Evolutionary conservation across 2,113 vertebrate species (phyloP).

Genomic region (Benitochromis conjunctus): DNA sequence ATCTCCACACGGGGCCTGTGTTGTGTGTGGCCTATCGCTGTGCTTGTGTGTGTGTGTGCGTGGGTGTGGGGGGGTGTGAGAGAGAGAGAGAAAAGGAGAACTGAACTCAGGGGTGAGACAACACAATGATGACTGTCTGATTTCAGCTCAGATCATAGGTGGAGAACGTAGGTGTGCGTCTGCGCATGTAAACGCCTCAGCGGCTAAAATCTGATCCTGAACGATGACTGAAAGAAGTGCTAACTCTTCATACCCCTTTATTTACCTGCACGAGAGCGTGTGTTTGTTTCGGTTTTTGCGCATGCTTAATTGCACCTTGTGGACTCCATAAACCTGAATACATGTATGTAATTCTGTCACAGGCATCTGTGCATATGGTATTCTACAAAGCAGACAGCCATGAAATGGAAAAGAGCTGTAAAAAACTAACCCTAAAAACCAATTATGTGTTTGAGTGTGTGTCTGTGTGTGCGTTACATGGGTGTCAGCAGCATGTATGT

Average conservation of each 20-base stretch:
- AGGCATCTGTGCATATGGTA: neutral
- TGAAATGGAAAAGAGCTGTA: constrained; percentile 18
- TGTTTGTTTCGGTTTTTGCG: neutral
- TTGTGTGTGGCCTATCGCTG: constrained; percentile 29
- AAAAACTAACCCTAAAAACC: constrained; percentile 14
- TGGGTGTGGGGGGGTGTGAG: neutral
- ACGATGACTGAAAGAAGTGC: neutral
- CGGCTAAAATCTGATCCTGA: constrained; percentile 25
- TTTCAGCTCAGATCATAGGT: constrained; percentile 34
- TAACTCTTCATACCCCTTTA: neutral
- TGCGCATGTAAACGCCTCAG: constrained; percentile 23
- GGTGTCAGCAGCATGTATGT: neutral
- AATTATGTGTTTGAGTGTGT: constrained; percentile 1
- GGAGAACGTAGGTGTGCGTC: neutral
- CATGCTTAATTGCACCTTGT: neutral
- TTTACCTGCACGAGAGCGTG: neutral
- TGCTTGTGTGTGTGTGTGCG: constrained; percentile 11
- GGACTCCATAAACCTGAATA: neutral
- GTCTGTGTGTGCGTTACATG: neutral
- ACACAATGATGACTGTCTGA: constrained; percentile 31
- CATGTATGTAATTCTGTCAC: neutral
- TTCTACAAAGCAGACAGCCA: constrained; percentile 15
- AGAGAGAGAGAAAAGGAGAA: neutral
- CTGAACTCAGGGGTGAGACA: neutral
- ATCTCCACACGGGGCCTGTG: constrained; percentile 56